These are phyloP conservation scores for Agapornis canus DNA, from an alignment of 2,797 vertebrate species.

Conservation along the genomic window DNA sequence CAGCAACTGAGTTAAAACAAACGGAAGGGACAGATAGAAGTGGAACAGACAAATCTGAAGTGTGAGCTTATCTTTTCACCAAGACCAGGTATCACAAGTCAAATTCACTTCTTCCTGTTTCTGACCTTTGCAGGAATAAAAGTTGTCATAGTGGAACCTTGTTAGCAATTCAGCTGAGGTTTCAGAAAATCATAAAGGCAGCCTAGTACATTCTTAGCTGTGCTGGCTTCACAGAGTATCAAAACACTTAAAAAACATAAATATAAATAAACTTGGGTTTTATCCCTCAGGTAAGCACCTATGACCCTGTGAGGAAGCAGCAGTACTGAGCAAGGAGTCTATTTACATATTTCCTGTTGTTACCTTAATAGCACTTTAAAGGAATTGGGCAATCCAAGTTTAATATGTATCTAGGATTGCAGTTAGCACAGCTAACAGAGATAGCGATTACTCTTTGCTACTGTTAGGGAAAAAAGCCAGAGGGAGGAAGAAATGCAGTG, in stretches of 20 bases:
- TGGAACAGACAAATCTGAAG: background rate
- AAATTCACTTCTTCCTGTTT: background rate
- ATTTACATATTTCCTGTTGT: background rate
- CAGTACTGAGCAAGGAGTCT: background rate
- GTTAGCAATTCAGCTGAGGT: background rate
- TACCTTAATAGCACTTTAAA: background rate
- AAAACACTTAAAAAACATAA: background rate
- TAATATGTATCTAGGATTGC: background rate
- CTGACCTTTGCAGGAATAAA: background rate
- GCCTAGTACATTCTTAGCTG: background rate
- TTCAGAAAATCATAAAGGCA: background rate
- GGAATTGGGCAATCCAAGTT: background rate
- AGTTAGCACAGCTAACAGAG: background rate
- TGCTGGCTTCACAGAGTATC: background rate
- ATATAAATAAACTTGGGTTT: background rate
- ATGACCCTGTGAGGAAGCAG: background rate
- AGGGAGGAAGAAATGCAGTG: background rate
- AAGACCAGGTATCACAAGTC: background rate
- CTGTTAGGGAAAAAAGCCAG: background rate
- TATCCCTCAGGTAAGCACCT: background rate
- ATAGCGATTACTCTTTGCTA: background rate
- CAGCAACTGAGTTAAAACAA: background rate
- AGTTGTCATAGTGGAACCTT: background rate
- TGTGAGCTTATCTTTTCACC: background rate
- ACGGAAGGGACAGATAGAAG: background rate